Base-by-base conservation (phyloP, 2,113 vertebrate species). In the Caloenas nicobarica region DNA sequence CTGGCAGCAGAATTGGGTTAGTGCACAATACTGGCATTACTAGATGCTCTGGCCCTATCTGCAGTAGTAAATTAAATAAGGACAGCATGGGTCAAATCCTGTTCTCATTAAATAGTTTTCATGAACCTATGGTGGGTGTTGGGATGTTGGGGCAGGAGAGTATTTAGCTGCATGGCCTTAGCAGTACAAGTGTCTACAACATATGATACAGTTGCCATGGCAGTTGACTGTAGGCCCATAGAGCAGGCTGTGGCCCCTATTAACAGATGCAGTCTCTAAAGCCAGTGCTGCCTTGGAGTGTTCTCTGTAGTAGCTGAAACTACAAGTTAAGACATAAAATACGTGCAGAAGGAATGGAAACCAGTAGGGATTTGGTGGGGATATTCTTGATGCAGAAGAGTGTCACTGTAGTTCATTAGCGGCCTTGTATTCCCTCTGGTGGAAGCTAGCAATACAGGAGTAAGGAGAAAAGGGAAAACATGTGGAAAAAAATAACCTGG, bases 401-500 rank as follows among this genome's bases (percentile, higher is more conserved):
- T 31, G 10, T 42, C 42, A 42, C 22, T 26, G 38, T 58, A n/a
- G 26, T 33, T 78, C 16, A 11, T 78, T 56, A 56, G 6, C 2
- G 5, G 22, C 74, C 24, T 87, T 38, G 21, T 31, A 31, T 62
- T 86, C 9, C 15, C 48, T 90, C 44, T 14, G 53, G 40, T 69
- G 58, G 16, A 89, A 81, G 16, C 5, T 31, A 81, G 14, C 3
- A 44, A 31, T 42, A 19, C 21, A 40, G 11, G 15, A 53, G 9
- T 50, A 10, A 11, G 19, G 31, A 81, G 29, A 40, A 62, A 87
- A 81, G 2, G 5, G 50, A 84, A 42, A 77, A 73, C 24, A 36
- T 3, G 24, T 7, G 16, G 40, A 0, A 1, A 17, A 46, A 44
- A 5, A 4, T 1, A 31, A 31, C 1, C 3, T 82, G 53, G 28